Evolutionary conservation across 2,888 invertebrate genomes (phyloP).

Genomic region (Cyrtodaria siliqua): DNA sequence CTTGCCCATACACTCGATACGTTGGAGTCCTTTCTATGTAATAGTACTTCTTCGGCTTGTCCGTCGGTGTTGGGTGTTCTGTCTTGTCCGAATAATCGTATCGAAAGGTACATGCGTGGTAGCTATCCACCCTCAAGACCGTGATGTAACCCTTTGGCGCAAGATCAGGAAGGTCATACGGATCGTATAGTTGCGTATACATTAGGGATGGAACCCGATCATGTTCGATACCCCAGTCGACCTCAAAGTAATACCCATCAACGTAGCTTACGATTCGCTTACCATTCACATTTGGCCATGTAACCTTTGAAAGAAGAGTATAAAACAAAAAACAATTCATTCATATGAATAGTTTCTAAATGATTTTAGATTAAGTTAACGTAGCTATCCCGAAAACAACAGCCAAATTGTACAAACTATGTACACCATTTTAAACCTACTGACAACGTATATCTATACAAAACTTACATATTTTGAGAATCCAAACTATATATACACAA

Average conservation of each 20-base stretch:
- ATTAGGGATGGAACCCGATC: conserved; percentile 70
- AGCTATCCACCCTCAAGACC: conserved; percentile 64
- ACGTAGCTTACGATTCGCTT: conserved; percentile 45
- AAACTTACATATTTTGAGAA: too few species aligned
- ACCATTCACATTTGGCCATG: conserved; percentile 70
- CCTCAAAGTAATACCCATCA: conserved; percentile 79
- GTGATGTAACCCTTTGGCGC: conserved; percentile 70
- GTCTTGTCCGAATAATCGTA: conserved; percentile 62
- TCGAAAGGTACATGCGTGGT: conserved; percentile 69
- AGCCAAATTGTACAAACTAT: too few species aligned
- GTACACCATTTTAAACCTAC: too few species aligned
- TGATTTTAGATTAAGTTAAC: too few species aligned
- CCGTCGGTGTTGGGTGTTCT: neutral
- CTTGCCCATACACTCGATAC: conserved; percentile 11
- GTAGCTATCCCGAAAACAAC: too few species aligned
- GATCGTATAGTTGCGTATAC: conserved; percentile 78
- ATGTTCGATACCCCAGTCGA: conserved; percentile 75
- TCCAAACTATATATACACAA: too few species aligned
- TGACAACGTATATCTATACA: too few species aligned
- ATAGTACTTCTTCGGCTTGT: conserved; percentile 17
- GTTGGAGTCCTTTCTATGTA: conserved; percentile 2
- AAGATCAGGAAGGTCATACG: conserved; percentile 67
- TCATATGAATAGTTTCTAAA: too few species aligned
- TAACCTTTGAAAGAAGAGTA: conserved; percentile 61
- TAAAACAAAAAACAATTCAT: neutral